A percentile compares a stretch with the other conserved stretches of the same genome.
These are phyloP conservation scores for Volucella bombylans DNA, from an alignment of 2,888 invertebrate species.

Conservation along the genomic window DNA sequence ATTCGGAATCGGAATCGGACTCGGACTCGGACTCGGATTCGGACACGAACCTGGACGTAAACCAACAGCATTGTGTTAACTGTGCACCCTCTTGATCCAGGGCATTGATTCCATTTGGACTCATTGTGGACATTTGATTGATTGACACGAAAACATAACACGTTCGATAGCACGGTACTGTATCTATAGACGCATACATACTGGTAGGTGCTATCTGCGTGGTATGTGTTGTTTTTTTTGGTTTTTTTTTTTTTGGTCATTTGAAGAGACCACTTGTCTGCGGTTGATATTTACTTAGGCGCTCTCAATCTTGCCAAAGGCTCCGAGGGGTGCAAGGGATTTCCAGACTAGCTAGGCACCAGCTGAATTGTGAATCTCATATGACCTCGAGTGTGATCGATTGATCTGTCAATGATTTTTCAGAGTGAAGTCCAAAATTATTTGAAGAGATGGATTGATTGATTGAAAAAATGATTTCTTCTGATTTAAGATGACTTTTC, in stretches of 20 bases:
- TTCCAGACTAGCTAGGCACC: conserved; percentile 1
- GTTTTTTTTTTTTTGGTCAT: conserved; percentile 41
- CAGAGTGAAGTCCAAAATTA: conserved; percentile 67
- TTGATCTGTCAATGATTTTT: conserved; percentile 74
- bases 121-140: conserved; percentile 70
- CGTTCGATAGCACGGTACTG: conserved; percentile 44
- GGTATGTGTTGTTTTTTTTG: conserved; percentile 1
- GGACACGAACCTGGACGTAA: too few relatives aligned
- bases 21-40: background rate
- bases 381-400: conserved; percentile 73
- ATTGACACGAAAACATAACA: conserved; percentile 73
- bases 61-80: background rate
- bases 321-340: background rate
- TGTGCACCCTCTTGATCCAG: conserved; percentile 35
- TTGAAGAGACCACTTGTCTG: conserved; percentile 69
- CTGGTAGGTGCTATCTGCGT: background rate
- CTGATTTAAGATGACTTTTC: conserved; percentile 66
- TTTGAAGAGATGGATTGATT: conserved; percentile 72
- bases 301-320: conserved; percentile 50
- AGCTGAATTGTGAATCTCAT: conserved; percentile 41
- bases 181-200: background rate
- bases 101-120: conserved; percentile 67
- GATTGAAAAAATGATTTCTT: conserved; percentile 74
- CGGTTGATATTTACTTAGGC: conserved; percentile 72
- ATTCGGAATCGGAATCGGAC: background rate